Base-by-base conservation (phyloP, 2,797 vertebrate species). In the Pogoniulus pusillus region DNA sequence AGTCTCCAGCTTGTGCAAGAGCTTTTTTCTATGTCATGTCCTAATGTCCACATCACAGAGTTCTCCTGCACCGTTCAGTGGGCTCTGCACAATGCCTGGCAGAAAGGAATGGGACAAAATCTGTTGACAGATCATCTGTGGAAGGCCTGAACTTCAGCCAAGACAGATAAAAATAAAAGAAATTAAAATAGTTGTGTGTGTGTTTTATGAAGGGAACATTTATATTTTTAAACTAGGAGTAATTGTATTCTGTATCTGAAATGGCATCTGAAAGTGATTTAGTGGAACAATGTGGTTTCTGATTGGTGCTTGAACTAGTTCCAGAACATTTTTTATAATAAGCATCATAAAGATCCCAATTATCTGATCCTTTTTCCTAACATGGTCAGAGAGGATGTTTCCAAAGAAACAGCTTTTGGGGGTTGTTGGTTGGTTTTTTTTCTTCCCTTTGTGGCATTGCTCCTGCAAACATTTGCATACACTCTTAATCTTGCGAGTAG, bases 191-290 rank as follows among this genome's bases (percentile, higher is more conserved):
- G 90, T 85, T 93, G 26, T 57, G 69, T 87, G 64, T 94, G 82
- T 88, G 81, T 89, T 95, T 96, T 95, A 96, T 87, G 87, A 98
- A 98, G 98, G 97, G 96, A 98, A 97, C 97, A 98, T 97, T 96
- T 98, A 98, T 98, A 98, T 98, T 98, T 98, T 98, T 98, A 98
- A 97, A 98, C 96, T 98, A 97, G 97, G 98, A 98, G 98, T 98
- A 98, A 98, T 98, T 98, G 97, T 97, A 96, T 96, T 98, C 97
- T 97, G 97, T 98, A 98, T 98, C 98, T 98, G 97, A 97, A 97
- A 97, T 97, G 95, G 97, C 99, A 99, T 98, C 98, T 99, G 98
- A 98, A 98, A 99, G 97, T 97, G 98, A 99, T 99, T 99, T 98
- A 97, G 95, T 94, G 96, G 96, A 98, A 98, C 98, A 98, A 98